Evolutionary conservation across 2,797 vertebrate genomes (phyloP), one percentile per base, ranked within the genome.

Genomic region (Hephaestus fuliginosus): DNA sequence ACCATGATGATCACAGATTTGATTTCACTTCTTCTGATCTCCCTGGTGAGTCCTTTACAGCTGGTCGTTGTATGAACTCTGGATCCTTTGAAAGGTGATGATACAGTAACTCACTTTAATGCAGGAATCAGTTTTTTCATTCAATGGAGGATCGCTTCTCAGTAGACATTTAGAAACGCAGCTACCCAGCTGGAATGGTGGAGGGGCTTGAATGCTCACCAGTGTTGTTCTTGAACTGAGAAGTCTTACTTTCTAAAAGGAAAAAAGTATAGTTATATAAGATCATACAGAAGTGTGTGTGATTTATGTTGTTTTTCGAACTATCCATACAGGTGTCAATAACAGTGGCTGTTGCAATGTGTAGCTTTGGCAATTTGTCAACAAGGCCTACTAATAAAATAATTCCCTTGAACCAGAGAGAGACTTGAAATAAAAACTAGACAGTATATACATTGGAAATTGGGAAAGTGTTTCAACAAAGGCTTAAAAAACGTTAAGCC

Each of bases 41-140:
- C 7, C 3, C 22, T 18, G n/a, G 18, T 25, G 17, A 77, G 18
- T 30, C 36, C 13, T 9, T 51, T 20, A n/a, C 25, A 68, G 63
- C 22, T 70, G 70, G 49, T 7, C 22, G 36, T 83, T 36, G 72
- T n/a, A 44, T 56, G 52, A 6, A 7, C 12, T 39, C 39, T 69
- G 57, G 28, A 69, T 36, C 6, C 55, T 60, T 77, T 74, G 33
- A 80, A 71, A 53, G 30, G 7, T 52, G 49, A 57, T 39, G 14
- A 43, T 46, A 44, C 2, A 52, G 63, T 75, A 65, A 74, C 25
- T 69, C 22, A 61, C 3, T 74, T 68, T 33, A 33, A 28, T 53
- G 11, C 44, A 64, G 43, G 8, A 64, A 44, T 71, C 20, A 6
- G 4, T 30, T 55, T 61, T 39, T 48, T 30, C 6, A 49, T 80